Evolutionary conservation across 2,888 invertebrate genomes (phyloP).

Genomic region (Watsonalla binaria): DNA sequence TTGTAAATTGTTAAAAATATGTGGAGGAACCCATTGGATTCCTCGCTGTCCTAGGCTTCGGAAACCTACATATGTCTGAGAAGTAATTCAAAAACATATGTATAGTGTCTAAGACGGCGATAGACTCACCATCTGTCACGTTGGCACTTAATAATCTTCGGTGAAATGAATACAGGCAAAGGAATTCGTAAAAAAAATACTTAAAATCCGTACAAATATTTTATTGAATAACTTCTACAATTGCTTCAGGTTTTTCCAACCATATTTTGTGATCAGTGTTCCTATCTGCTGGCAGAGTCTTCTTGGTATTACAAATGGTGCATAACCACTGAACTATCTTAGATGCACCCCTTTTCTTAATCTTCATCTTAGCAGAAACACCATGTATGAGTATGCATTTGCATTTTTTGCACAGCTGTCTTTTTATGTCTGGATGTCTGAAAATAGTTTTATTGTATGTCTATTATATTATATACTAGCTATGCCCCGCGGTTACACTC

Average conservation of each 20-base stretch:
- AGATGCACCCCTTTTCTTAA: conserved; percentile 61
- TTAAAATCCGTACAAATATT: background rate
- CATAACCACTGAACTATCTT: conserved; percentile 71
- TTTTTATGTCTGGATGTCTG: conserved; percentile 80
- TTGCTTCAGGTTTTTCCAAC: conserved; percentile 72
- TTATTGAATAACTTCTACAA: conserved; percentile 59
- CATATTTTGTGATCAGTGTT: conserved; percentile 67
- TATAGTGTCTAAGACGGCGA: no score
- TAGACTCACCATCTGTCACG: no score
- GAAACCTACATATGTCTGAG: no score
- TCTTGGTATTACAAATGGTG: conserved; percentile 43
- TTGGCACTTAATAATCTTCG: no score
- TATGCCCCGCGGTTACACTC: no score
- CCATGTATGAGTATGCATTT: conserved; percentile 72
- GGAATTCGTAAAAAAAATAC: background rate
- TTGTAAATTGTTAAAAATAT: no score
- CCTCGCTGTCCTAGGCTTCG: no score
- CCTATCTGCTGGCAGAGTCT: conserved; percentile 40
- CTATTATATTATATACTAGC: no score
- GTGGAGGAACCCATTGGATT: no score
- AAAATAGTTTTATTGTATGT: conserved; percentile 19
- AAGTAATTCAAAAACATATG: no score
- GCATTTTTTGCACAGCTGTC: conserved; percentile 80
- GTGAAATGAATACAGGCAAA: no score
- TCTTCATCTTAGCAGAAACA: conserved; percentile 69